phyloP scores from a whole-genome alignment of 2,888 invertebrate species.

The Nudaria mundana region DNA sequence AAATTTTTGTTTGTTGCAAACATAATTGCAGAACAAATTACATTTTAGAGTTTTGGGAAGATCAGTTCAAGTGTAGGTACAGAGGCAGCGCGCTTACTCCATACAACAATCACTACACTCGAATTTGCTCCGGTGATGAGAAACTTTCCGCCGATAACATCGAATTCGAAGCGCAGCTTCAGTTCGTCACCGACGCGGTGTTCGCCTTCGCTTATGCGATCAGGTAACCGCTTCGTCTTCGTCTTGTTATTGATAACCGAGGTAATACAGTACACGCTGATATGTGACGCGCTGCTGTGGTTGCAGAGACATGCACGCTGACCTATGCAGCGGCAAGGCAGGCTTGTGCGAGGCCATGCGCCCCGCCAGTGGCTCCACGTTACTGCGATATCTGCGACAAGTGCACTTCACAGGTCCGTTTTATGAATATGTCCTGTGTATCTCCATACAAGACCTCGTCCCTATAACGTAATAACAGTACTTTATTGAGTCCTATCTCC shows the following conservation, averaged over 20 bases:
- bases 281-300: no score
- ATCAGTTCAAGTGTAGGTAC: constrained; percentile 93
- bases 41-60: constrained; percentile 93
- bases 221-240: no score
- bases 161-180: constrained; percentile 94
- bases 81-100: constrained; percentile 90
- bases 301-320: constrained; percentile 90
- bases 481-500: no score
- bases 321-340: constrained; percentile 86
- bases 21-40: no score
- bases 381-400: constrained; percentile 91
- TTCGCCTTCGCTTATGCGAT: constrained; percentile 95
- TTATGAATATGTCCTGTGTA: no score
- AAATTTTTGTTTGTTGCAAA: no score
- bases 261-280: no score
- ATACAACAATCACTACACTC: constrained; percentile 86
- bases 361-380: constrained; percentile 92
- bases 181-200: constrained; percentile 97
- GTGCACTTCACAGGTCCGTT: constrained; percentile 84
- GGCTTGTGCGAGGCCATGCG: constrained; percentile 94
- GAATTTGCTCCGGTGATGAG: constrained; percentile 89
- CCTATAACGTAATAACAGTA: no score
- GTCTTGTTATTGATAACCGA: no score
- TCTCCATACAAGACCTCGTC: no score
- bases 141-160: constrained; percentile 87